Percentiles rank a stretch among this genome's conserved stretches.
Evolutionary conservation across 1,140 invertebrate species (phyloP).

Genomic region (Lepidurus apus): DNA sequence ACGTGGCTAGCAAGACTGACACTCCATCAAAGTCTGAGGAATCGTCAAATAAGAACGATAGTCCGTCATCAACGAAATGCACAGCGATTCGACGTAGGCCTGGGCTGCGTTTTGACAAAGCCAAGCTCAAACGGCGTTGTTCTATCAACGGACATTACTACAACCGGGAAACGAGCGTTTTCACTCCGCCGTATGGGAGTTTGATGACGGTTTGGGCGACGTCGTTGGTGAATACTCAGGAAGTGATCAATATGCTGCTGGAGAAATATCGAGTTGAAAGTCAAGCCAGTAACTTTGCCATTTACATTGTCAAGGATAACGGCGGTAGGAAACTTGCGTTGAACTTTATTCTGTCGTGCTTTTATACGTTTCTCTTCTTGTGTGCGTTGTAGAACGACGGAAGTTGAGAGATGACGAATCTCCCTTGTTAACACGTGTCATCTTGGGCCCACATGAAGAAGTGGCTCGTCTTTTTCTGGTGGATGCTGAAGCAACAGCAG

Average conservation of each 20-base stretch:
- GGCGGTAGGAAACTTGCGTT: conserved; percentile 54
- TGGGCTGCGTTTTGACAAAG: conserved; percentile 56
- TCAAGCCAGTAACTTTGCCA: conserved; percentile 69
- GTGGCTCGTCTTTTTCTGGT: conserved; percentile 72
- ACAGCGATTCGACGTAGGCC: conserved; percentile 64
- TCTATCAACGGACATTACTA: conserved; percentile 86
- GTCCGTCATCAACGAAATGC: conserved; percentile 42
- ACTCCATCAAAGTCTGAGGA: background rate
- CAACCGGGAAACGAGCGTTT: conserved; percentile 79
- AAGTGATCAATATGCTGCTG: conserved; percentile 76
- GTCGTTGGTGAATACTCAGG: conserved; percentile 68
- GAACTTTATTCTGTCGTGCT: background rate
- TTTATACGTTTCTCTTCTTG: conserved; percentile 26
- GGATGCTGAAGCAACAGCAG: conserved; percentile 63
- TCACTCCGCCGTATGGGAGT: conserved; percentile 75
- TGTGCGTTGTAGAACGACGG: conserved; percentile 58
- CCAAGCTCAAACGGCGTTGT: conserved; percentile 66
- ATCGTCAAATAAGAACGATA: background rate
- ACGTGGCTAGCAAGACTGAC: background rate
- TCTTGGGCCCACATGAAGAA: conserved; percentile 75
- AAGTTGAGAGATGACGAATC: conserved; percentile 69
- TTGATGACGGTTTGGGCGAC: conserved; percentile 81
- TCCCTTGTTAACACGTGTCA: conserved; percentile 68
- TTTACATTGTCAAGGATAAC: conserved; percentile 75
- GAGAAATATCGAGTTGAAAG: conserved; percentile 83